These are phyloP conservation scores for Alcis repandata DNA, from an alignment of 2,888 invertebrate genomes.

Conservation along the genomic window DNA sequence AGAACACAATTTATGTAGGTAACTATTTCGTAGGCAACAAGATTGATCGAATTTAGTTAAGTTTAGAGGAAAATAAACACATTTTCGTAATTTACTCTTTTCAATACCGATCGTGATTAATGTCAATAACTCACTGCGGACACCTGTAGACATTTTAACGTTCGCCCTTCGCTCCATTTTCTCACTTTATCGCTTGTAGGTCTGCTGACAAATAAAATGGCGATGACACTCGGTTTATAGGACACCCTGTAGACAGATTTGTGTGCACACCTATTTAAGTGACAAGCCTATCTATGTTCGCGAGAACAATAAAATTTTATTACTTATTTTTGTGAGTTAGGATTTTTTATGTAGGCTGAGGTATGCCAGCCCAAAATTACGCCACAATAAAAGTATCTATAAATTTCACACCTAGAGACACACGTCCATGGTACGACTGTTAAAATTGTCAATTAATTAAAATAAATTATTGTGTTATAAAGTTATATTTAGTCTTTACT, in stretches of 20 bases:
- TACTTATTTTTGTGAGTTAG: slow-evolving; percentile 42
- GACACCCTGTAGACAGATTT: slow-evolving; percentile 69
- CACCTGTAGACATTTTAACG: slow-evolving; percentile 60
- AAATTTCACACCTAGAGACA: slow-evolving; percentile 46
- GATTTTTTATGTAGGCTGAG: slow-evolving; percentile 41
- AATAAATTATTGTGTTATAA: slow-evolving; percentile 46
- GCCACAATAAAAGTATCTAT: slow-evolving; percentile 40
- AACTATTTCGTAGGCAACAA: slow-evolving; percentile 18
- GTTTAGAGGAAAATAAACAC: slow-evolving; percentile 51
- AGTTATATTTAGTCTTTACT: slow-evolving; percentile 42
- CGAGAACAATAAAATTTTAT: slow-evolving; percentile 50
- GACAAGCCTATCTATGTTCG: slow-evolving; percentile 69
- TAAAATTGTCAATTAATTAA: slow-evolving; percentile 50
- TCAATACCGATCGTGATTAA: slow-evolving; percentile 62
- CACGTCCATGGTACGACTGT: slow-evolving; percentile 32
- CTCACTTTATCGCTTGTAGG: slow-evolving; percentile 62
- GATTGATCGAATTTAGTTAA: slow-evolving; percentile 41
- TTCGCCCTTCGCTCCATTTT: slow-evolving; percentile 61
- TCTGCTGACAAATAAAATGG: slow-evolving; percentile 66
- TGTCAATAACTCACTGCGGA: slow-evolving; percentile 55
- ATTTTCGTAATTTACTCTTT: slow-evolving; percentile 53
- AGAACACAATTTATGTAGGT: slow-evolving; percentile 30
- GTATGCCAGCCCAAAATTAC: slow-evolving; percentile 37
- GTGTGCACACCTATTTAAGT: slow-evolving; percentile 71
- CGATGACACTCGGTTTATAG: slow-evolving; percentile 61